phyloP scores from a whole-genome alignment of 2,113 vertebrate genomes.

The Papio anubis region DNA sequence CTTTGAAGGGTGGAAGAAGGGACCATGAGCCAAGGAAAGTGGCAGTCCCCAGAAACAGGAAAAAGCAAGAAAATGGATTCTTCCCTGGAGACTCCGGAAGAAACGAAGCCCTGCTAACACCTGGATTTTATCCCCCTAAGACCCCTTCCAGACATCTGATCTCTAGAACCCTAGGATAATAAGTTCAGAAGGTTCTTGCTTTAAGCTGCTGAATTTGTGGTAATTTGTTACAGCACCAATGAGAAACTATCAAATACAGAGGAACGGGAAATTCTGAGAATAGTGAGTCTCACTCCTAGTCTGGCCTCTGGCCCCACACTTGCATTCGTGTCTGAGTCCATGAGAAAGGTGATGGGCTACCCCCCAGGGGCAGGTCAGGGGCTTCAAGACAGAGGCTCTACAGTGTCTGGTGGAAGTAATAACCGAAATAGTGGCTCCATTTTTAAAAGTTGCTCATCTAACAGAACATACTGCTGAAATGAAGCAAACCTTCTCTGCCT shows the following conservation, averaged over 20 bases:
- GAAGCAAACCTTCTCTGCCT: no score
- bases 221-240: not conserved
- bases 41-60: not conserved
- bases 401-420: not conserved
- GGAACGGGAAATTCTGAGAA: not conserved
- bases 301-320: not conserved
- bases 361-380: not conserved
- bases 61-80: not conserved
- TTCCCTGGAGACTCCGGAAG: no score
- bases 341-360: not conserved
- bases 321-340: not conserved
- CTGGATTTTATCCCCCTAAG: not conserved
- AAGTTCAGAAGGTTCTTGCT: not conserved
- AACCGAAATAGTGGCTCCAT: not conserved
- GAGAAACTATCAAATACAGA: not conserved
- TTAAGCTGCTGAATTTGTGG: not conserved
- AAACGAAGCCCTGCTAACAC: accelerated
- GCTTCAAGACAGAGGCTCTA: not conserved
- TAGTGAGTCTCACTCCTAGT: accelerated
- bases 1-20: not conserved
- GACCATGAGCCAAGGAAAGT: not conserved
- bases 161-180: not conserved
- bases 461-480: not conserved
- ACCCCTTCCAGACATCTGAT: not conserved
- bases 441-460: not conserved